Conservation (phyloP, 2,888 invertebrate genomes). For the Tanypteryx hageni region DNA sequence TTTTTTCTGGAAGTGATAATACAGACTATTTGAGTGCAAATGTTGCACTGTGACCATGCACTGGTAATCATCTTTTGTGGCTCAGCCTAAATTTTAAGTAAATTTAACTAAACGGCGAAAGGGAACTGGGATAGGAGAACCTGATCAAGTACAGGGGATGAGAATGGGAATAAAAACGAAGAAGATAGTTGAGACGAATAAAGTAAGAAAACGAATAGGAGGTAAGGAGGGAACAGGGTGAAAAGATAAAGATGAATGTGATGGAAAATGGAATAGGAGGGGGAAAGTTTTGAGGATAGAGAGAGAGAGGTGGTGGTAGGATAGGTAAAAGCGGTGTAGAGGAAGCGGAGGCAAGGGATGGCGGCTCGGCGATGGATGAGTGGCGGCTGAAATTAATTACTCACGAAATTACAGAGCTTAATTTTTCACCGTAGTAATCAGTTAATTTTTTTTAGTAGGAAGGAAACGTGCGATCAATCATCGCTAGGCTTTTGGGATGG, state of each 20-base stretch:
- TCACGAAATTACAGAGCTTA: not conserved
- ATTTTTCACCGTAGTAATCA: slow-evolving; percentile 25
- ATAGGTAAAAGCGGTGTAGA: not conserved
- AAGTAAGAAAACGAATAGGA: not conserved
- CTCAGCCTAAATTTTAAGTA: no score
- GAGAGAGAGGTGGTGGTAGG: not conserved
- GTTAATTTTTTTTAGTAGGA: not conserved
- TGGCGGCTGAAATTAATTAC: not conserved
- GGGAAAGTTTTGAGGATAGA: not conserved
- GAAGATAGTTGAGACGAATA: no score
- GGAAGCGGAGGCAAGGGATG: not conserved
- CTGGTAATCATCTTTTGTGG: no score
- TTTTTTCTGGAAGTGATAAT: no score
- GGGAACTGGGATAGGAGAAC: no score
- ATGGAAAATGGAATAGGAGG: not conserved
- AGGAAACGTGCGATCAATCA: slow-evolving; percentile 1
- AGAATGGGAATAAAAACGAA: not conserved
- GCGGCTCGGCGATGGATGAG: not conserved
- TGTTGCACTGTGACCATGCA: no score
- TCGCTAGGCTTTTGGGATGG: not conserved
- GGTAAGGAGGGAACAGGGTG: not conserved
- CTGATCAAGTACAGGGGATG: no score
- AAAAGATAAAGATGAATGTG: not conserved
- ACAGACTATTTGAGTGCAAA: no score
- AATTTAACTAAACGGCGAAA: no score